A percentile compares a stretch with the other conserved stretches of the same genome.
phyloP scores from a whole-genome alignment of 1,140 invertebrate species.

The Pentalonia nigronervosa region DNA sequence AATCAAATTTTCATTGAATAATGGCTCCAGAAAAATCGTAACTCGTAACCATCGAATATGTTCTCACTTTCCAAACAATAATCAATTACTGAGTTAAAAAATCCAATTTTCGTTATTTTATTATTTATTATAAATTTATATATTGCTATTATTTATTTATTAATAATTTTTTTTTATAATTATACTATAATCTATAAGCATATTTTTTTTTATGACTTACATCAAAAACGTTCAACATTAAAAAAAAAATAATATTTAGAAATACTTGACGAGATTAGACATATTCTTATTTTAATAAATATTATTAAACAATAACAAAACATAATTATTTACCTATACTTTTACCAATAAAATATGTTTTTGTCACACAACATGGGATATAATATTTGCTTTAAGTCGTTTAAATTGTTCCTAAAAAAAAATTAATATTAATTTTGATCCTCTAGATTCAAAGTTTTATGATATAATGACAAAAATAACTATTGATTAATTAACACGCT shows the following conservation, averaged over 20 bases:
- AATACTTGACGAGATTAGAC: not conserved
- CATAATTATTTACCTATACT: not conserved
- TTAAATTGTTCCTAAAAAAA: not conserved
- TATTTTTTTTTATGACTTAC: not conserved
- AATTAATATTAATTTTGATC: constrained; percentile 19
- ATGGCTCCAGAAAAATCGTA: no score
- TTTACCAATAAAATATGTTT: not conserved
- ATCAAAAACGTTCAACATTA: not conserved
- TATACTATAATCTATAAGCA: constrained; percentile 4
- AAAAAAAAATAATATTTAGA: not conserved
- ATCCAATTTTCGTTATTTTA: no score
- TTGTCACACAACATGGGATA: not conserved
- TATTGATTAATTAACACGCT: constrained; percentile 42
- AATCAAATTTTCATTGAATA: no score
- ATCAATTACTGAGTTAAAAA: no score
- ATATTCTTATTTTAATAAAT: constrained; percentile 14
- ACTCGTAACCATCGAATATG: no score
- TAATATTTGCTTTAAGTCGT: not conserved
- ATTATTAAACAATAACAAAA: constrained; percentile 9
- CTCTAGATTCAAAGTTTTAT: not conserved
- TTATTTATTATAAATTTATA: not conserved
- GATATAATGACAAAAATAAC: not conserved
- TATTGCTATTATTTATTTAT: constrained; percentile 1
- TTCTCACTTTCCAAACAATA: no score
- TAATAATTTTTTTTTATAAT: not conserved